Evolutionary conservation across 1,140 invertebrate genomes (phyloP), one percentile per base, ranked within the genome.

Genomic region (Sitophilus oryzae): DNA sequence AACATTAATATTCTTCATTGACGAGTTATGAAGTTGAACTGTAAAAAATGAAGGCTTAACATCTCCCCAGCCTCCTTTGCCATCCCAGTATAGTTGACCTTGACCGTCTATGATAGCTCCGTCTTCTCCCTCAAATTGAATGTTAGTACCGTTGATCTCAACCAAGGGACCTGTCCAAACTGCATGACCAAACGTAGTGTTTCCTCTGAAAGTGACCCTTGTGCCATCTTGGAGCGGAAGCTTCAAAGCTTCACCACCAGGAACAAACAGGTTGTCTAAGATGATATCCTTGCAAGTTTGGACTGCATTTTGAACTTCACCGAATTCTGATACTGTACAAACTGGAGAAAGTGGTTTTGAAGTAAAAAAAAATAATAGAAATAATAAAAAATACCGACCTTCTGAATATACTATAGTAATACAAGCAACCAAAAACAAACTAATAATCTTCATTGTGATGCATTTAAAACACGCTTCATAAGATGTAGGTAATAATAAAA

Each of bases 11-110:
- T 47, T 35, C 22, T 8, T 34, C 35, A 45, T 45, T 3, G 38
- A 15, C 4, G 52, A 54, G n/a, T 47, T 41, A 34, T 54, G 43
- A 8, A 47, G 20, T 19, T 46, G 30, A 2, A 54, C 18, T 2
- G 25, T 52, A 15, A 58, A 40, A 20, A 58, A 52, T 34, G 14
- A 37, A 5, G 56, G 56, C 21, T 58, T 58, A 4, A 22, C 5
- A 10, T 16, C 10, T 25, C 56, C 56, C 15, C 42, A 23, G 8
- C 34, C 38, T 15, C 56, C 56, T 21, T 15, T 4, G 10, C 49
- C 42, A 36, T 58, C 56, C 56, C 56, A 58, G n/a, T 58, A 58
- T 3, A 42, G 19, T 23, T 37, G 18, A 2, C 56, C 56, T 41
- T 52, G 56, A 15, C 56, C 56, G 30, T 58, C 19, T 18, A 58